Conservation (phyloP, 2,113 vertebrate species). For the Silurus glanis region DNA sequence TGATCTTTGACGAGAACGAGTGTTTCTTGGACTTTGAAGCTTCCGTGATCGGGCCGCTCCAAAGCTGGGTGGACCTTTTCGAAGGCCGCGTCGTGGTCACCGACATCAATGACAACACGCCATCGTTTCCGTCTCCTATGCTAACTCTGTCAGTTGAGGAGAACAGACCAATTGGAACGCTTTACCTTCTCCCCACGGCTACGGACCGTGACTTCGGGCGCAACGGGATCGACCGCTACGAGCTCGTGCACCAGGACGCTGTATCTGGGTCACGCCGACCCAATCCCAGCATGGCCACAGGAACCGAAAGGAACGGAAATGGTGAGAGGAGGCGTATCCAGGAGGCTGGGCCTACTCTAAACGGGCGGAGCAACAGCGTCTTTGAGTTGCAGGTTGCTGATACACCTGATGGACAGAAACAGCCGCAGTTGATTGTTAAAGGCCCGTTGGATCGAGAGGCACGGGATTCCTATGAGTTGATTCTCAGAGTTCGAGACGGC, state of each 20-base stretch:
- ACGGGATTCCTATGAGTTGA: conserved; percentile 90
- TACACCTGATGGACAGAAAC: conserved; percentile 93
- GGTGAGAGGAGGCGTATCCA: conserved; percentile 56
- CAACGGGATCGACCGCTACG: conserved; percentile 93
- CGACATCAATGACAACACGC: conserved; percentile 98
- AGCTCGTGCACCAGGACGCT: conserved; percentile 79
- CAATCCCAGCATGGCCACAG: conserved; percentile 60
- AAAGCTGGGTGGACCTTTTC: conserved; percentile 97
- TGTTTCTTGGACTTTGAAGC: conserved; percentile 97
- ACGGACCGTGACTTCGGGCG: conserved; percentile 92
- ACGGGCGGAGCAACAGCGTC: conserved; percentile 80
- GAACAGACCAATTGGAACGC: conserved; percentile 92
- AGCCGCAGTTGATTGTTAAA: conserved; percentile 97
- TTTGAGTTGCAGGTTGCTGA: conserved; percentile 95
- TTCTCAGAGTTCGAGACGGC: conserved; percentile 88
- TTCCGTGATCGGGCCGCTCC: conserved; percentile 93
- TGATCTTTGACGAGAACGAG: conserved; percentile 98
- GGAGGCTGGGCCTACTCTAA: conserved; percentile 60
- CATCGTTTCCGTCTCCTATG: conserved; percentile 93
- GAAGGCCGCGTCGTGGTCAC: conserved; percentile 92
- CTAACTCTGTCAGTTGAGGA: conserved; percentile 95
- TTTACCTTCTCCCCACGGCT: conserved; percentile 94
- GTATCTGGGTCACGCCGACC: conserved; percentile 64
- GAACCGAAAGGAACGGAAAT: conserved; percentile 62
- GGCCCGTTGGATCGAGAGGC: conserved; percentile 90